Conservation (phyloP, 2,113 vertebrate species). For the Nyctibius bracteatus region DNA sequence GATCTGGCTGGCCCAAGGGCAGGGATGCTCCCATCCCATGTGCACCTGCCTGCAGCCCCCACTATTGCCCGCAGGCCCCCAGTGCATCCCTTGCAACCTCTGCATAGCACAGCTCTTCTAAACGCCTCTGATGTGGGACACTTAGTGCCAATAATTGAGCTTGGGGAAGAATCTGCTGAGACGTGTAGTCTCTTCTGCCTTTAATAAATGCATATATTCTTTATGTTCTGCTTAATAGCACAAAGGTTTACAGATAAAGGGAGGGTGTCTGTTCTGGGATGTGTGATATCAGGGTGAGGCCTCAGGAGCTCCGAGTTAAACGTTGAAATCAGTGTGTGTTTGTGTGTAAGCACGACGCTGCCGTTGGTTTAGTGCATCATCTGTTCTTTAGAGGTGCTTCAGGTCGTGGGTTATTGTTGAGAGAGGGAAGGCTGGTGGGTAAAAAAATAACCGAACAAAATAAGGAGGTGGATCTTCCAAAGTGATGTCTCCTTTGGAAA, state of each 20-base stretch:
- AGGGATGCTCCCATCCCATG: background rate
- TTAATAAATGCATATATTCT: background rate
- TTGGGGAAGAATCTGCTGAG: background rate
- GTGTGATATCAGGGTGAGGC: background rate
- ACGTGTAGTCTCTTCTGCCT: background rate
- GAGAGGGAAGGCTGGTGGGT: background rate
- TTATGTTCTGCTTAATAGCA: background rate
- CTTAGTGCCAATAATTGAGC: background rate
- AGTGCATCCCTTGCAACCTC: background rate
- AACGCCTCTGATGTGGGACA: background rate
- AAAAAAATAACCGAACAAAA: background rate
- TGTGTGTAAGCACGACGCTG: background rate
- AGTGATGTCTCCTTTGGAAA: background rate
- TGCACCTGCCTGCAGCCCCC: background rate
- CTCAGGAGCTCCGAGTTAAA: background rate
- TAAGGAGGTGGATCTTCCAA: background rate
- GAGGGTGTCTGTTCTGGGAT: background rate
- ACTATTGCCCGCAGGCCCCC: rapidly evolving
- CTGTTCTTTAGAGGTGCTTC: background rate
- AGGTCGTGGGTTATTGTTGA: background rate
- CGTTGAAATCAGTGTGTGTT: too few relatives aligned
- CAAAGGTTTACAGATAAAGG: background rate
- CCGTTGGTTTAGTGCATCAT: background rate
- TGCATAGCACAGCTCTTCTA: background rate
- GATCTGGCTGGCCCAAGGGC: background rate